Base-by-base conservation (phyloP, 2,797 vertebrate species). In the Halcyon smyrnensis region DNA sequence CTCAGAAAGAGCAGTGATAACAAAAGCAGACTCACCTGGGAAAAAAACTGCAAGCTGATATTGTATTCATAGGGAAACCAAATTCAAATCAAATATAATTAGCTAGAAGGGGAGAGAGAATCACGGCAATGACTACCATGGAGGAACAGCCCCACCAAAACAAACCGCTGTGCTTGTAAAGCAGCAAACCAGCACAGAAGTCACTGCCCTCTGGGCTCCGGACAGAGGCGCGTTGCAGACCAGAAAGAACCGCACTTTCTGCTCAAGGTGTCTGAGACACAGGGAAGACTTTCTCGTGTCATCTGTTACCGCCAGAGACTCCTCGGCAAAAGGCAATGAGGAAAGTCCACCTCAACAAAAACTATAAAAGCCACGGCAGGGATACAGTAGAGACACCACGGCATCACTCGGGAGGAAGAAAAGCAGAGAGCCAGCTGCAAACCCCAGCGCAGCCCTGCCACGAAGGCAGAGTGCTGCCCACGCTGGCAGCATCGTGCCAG, bases 291-390 rank as follows among this genome's bases (percentile, higher is more conserved):
- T 76, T 36, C 59, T n/a, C 1, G 1, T 46, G 34, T 2, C 36
- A 39, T 1, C 43, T 1, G 3, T 37, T 6, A 63, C 23, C 68
- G 62, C 37, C 67, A 74, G 62, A 73, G 69, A 67, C 1, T 2
- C 37, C 20, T 46, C 12, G 23, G 39, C 48, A 71, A 68, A 62
- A 75, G 19, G 36, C 77, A 86, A 53, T 0, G 1, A 54, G 63
- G 14, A 17, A 59, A 80, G 73, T 21, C 64, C 37, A 65, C n/a
- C 51, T 36, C 76, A 46, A 67, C 30, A 87, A 60, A 37, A 46
- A 1, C 53, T 59, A 3, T 2, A 27, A 41, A 68, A 56, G 1
- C 4, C 51, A 3, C 4, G 45, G 18, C 0, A 6, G 76, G 46
- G 32, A 63, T 19, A 50, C 28, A 8, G 41, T 0, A 37, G 50